Conservation (phyloP, 2,888 invertebrate species). For the Taphrorychus bicolor region DNA sequence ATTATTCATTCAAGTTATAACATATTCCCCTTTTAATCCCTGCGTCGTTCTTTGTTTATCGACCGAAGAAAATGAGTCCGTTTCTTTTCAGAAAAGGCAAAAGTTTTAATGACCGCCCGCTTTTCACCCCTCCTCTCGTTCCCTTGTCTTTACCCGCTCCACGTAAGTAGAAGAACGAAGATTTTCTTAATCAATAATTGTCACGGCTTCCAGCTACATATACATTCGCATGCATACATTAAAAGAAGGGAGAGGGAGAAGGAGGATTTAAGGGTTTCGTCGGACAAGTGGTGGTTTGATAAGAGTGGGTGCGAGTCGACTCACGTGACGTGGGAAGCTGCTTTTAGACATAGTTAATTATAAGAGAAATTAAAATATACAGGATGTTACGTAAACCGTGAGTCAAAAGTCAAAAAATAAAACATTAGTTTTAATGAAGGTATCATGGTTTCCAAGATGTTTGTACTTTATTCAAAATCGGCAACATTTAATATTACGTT, state of each 20-base stretch:
- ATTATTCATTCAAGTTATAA: slow-evolving; percentile 62
- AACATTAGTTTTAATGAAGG: no score
- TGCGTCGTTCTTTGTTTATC: slow-evolving; percentile 55
- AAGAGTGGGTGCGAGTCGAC: background rate
- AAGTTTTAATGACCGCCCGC: slow-evolving; percentile 59
- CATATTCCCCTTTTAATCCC: slow-evolving; percentile 54
- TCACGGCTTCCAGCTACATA: slow-evolving; percentile 61
- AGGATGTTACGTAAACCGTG: no score
- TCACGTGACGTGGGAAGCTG: no score
- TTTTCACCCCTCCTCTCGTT: slow-evolving; percentile 44
- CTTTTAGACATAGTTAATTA: no score
- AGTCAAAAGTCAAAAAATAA: no score
- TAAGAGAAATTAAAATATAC: no score
- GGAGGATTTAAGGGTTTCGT: background rate
- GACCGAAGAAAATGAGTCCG: slow-evolving; percentile 57
- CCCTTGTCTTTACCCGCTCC: slow-evolving; percentile 40
- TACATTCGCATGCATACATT: slow-evolving; percentile 46
- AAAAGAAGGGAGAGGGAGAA: background rate
- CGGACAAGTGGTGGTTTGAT: no score
- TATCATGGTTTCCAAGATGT: no score
- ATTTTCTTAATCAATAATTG: slow-evolving; percentile 72
- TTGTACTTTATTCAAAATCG: no score
- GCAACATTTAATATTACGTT: no score
- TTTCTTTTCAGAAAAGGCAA: slow-evolving; percentile 59
- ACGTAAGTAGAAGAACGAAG: slow-evolving; percentile 60